phyloP scores from a whole-genome alignment of 2,888 invertebrate species.

The Volucella bombylans region DNA sequence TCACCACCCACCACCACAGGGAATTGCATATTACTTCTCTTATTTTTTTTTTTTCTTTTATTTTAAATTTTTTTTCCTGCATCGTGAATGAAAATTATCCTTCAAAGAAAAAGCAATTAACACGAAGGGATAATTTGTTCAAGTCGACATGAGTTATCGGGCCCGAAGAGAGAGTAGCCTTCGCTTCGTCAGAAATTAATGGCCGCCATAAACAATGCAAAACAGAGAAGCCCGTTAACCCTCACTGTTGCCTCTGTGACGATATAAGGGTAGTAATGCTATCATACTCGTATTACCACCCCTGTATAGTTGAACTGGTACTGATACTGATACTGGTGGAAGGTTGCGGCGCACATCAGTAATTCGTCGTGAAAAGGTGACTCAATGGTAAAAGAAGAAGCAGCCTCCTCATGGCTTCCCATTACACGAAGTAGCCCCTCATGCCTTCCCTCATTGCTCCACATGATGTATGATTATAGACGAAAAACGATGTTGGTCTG shows the following conservation, averaged over 20 bases:
- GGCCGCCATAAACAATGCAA: constrained; percentile 62
- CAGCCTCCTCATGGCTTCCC: too few relatives aligned
- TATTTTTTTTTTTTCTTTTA: constrained; percentile 21
- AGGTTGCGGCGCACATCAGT: neutral
- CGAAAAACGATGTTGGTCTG: constrained; percentile 8
- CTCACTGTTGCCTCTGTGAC: neutral
- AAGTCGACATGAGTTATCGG: constrained; percentile 68
- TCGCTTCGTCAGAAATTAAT: constrained; percentile 63
- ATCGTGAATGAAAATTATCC: constrained; percentile 54
- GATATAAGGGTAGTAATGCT: neutral
- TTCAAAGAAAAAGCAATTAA: constrained; percentile 69
- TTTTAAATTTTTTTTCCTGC: neutral
- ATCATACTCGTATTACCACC: neutral
- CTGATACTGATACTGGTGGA: neutral
- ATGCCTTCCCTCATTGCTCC: constrained; percentile 7
- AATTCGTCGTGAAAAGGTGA: neutral
- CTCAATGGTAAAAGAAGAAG: neutral
- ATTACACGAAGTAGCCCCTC: too few relatives aligned
- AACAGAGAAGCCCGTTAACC: constrained; percentile 20
- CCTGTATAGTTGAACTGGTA: neutral
- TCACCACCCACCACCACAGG: neutral
- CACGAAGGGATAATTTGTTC: constrained; percentile 70
- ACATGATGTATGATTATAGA: constrained; percentile 44
- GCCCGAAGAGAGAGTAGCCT: constrained; percentile 20
- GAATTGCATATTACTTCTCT: neutral